phyloP scores from a whole-genome alignment of 2,113 vertebrate species.

The Saimiri boliviensis region DNA sequence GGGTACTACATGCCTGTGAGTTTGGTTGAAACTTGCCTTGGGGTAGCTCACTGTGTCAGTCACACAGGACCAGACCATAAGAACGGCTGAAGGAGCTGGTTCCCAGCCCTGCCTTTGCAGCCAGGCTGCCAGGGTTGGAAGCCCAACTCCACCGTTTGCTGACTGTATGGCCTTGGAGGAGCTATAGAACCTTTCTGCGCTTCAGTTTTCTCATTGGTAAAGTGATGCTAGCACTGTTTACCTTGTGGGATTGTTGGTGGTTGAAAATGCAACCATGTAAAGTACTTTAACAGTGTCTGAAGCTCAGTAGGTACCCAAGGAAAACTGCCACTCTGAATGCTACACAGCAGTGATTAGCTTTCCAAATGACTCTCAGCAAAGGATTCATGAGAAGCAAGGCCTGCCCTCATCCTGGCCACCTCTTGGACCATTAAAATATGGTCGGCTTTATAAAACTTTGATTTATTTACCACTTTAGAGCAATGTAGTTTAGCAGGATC shows the following conservation, averaged over 20 bases:
- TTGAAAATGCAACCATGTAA: background rate
- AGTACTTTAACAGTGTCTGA: background rate
- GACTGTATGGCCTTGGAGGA: background rate
- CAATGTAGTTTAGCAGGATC: background rate
- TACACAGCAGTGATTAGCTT: background rate
- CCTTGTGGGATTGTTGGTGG: background rate
- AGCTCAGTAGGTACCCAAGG: background rate
- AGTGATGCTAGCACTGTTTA: background rate
- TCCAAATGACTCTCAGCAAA: background rate
- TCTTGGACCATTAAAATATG: background rate
- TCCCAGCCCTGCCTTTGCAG: background rate
- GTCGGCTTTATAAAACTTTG: background rate
- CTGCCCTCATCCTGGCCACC: too few relatives aligned
- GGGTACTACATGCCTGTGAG: background rate
- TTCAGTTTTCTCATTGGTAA: background rate
- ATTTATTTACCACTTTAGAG: background rate
- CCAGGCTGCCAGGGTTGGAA: background rate
- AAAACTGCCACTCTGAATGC: background rate
- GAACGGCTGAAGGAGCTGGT: background rate
- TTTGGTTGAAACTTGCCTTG: background rate
- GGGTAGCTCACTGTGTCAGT: too few relatives aligned
- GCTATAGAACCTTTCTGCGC: background rate
- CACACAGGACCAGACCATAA: background rate
- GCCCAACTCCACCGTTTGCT: background rate
- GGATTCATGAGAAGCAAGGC: background rate